Percentiles rank a stretch among this genome's conserved stretches.
Conservation (phyloP, 2,888 invertebrate species). For the Trachelus tabidus region DNA sequence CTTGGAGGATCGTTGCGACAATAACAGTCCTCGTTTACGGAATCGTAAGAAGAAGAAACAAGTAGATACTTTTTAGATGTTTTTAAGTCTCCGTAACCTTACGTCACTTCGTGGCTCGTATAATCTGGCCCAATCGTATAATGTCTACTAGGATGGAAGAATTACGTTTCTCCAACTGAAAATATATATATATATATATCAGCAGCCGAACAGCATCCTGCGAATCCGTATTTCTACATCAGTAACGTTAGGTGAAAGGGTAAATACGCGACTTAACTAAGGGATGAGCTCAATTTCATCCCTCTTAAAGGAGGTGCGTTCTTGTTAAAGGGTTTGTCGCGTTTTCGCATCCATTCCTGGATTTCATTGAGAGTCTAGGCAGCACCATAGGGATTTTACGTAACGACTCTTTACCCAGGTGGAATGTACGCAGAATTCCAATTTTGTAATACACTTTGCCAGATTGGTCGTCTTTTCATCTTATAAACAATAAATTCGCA, state of each 20-base stretch:
- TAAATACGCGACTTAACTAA: background rate
- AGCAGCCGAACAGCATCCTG: background rate
- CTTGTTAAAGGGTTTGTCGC: background rate
- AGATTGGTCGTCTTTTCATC: background rate
- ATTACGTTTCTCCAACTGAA: background rate
- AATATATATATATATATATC: no score
- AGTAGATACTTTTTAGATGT: background rate
- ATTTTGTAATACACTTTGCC: background rate
- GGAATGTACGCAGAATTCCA: background rate
- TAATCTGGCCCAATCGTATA: background rate
- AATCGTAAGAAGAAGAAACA: background rate
- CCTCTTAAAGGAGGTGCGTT: background rate
- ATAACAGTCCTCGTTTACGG: background rate
- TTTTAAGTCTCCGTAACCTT: background rate
- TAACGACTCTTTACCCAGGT: background rate
- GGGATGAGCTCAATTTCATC: background rate
- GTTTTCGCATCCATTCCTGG: background rate
- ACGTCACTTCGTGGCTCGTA: background rate
- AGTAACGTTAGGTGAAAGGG: background rate
- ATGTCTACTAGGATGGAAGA: background rate
- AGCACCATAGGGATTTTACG: constrained; percentile 32
- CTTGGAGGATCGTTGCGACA: background rate
- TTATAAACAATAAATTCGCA: background rate
- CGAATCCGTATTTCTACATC: background rate
- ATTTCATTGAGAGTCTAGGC: background rate